phyloP scores from a whole-genome alignment of 2,113 vertebrate species.

The Perca fluviatilis region DNA sequence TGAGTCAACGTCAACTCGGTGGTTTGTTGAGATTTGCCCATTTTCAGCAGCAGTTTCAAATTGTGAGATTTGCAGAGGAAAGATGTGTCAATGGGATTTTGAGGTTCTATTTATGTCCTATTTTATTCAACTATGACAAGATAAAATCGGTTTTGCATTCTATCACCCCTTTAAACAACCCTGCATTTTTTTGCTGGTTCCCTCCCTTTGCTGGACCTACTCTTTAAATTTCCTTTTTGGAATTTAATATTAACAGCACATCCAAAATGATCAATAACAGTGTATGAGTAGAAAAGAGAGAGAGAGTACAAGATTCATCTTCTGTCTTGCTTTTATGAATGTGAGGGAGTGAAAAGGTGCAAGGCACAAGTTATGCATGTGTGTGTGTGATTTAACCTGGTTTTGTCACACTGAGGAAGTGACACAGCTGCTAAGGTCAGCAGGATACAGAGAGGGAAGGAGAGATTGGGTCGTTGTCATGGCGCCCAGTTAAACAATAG shows the following conservation, averaged over 20 bases:
- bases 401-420: constrained; percentile 82
- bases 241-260: background rate
- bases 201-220: no score
- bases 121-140: no score
- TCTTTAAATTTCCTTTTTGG: background rate
- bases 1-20: no score
- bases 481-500: constrained; percentile 70
- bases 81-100: no score
- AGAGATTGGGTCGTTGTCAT: constrained; percentile 78
- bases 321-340: constrained; percentile 1
- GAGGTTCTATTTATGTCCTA: no score
- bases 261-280: background rate
- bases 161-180: background rate
- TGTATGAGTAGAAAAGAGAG: background rate
- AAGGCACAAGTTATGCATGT: constrained; percentile 7
- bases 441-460: constrained; percentile 68
- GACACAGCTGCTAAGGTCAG: constrained; percentile 86
- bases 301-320: background rate
- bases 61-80: no score
- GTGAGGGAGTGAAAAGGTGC: constrained; percentile 19
- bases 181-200: background rate
- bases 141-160: no score
- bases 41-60: no score
- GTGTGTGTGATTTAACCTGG: constrained; percentile 67
- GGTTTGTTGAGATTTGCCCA: no score